Base-by-base conservation (phyloP, 2,113 vertebrate species). In the Lipophrys pholis region DNA sequence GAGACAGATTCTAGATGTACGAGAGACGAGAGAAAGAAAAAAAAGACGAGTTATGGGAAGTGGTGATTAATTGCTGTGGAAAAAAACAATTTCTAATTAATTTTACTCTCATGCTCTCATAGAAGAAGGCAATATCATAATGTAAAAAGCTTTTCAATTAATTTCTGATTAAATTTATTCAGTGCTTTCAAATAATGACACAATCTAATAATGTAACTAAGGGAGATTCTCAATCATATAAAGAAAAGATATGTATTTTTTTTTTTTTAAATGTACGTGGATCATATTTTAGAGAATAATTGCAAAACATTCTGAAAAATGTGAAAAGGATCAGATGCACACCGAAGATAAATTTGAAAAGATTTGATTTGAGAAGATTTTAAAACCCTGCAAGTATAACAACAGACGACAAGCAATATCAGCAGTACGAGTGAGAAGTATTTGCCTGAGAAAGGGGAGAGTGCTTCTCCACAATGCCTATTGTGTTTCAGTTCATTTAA, bases 401-500 rank as follows among this genome's bases (percentile, higher is more conserved):
- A 51, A 55, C 36, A 55, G 52, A 39, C 39, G 43, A 35, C 5
- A 11, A 11, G 40, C 6, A 15, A 58, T 38, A 49, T 6, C 21
- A 43, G 6, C 73, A 35, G 56, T 14, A 56, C 36, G 42, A 69
- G 39, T 11, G 42, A 40, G 41, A 6, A 49, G 63, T 50, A 36
- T 21, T 70, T 3, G 0, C 1, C 16, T n/a, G 9, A 63, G 35
- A 62, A 62, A 0, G 5, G 51, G 9, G 42, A 49, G 30, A 50
- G 36, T 0, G 39, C 11, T 49, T 16, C n/a, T 36, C 0, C 6
- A 55, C 11, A 66, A 40, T 51, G 21, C 11, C 15, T 5, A 66
- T 60, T 52, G 53, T 42, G 21, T 41, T 66, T 7, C 59, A 73
- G 76, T 73, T 17, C 41, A 17, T 62, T 62, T 10, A 58, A 6